Evolutionary conservation across 1,140 invertebrate species (phyloP).

Genomic region (Trialeurodes vaporariorum): DNA sequence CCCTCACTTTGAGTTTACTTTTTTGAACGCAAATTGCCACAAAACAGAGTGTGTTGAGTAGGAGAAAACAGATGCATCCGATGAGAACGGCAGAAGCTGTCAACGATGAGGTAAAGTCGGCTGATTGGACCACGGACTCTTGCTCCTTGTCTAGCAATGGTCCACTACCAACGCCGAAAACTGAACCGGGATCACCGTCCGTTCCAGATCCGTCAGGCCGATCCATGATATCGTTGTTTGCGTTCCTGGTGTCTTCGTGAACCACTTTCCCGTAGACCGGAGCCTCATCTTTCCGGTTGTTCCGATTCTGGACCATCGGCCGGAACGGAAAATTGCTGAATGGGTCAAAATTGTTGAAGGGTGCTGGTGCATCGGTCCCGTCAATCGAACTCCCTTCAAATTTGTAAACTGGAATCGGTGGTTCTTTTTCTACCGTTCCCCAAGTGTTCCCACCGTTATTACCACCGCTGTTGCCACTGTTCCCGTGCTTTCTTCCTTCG

Average conservation of each 20-base stretch:
- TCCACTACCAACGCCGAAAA: too few species aligned
- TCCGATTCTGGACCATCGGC: not conserved
- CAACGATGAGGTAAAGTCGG: constrained; percentile 25
- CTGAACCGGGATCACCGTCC: not conserved
- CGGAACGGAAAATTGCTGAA: not conserved
- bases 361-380: not conserved
- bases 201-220: too few species aligned
- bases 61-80: constrained; percentile 61
- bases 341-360: not conserved
- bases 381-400: not conserved
- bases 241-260: not conserved
- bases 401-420: not conserved
- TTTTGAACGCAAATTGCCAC: constrained; percentile 64
- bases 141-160: not conserved
- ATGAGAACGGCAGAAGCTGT: constrained; percentile 51
- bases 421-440: not conserved
- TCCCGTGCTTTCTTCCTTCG: not conserved
- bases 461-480: too few species aligned
- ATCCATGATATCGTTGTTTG: constrained; percentile 4
- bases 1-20: constrained; percentile 42
- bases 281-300: not conserved
- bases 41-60: constrained; percentile 69
- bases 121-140: not conserved
- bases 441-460: too few species aligned
- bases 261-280: not conserved